Base-by-base conservation (phyloP, 2,797 vertebrate genomes). In the Megaceryle alcyon region DNA sequence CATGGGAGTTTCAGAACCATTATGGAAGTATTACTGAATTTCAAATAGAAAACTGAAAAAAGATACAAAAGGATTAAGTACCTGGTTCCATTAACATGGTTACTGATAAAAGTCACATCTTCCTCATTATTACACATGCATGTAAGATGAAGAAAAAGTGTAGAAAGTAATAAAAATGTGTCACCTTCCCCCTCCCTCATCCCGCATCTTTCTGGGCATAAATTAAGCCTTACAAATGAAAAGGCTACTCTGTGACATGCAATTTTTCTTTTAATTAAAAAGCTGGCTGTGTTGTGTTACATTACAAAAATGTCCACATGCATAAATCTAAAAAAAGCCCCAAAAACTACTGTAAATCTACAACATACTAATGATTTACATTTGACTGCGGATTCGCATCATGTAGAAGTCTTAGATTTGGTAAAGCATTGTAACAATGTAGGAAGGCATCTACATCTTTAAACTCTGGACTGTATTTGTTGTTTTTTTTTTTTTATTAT, bases 171-270 rank as follows among this genome's bases (percentile, higher is more conserved):
- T 97, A 97, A 97, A 97, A 97, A 98, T 90, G 92, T 98, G 94
- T 98, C 96, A 97, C 97, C 97, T 97, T 95, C 94, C 97, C 96
- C 96, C 96, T 97, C 97, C 93, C 97, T 96, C 96, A 89, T 83
- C 93, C 91, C 97, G 33, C 97, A 97, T 94, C 96, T 89, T 97
- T 90, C 97, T 97, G 98, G 98, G 97, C 94, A 96, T 93, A 97
- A 95, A 97, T 97, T 94, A 97, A 97, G 97, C 97, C 97, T 98
- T 94, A 96, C 94, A 97, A 97, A 95, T 96, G 91, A 97, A 97
- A 97, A 97, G 96, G 98, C 98, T 98, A 97, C 97, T 97, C 97
- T 98, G 98, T 99, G 98, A 99, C 99, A 99, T 99, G 98, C 99
- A 99, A 98, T 98, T 99, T 98, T 98, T 98, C 93, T 95, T 96